These are phyloP conservation scores for Emys orbicularis DNA, from an alignment of 2,797 vertebrate genomes.

Conservation along the genomic window DNA sequence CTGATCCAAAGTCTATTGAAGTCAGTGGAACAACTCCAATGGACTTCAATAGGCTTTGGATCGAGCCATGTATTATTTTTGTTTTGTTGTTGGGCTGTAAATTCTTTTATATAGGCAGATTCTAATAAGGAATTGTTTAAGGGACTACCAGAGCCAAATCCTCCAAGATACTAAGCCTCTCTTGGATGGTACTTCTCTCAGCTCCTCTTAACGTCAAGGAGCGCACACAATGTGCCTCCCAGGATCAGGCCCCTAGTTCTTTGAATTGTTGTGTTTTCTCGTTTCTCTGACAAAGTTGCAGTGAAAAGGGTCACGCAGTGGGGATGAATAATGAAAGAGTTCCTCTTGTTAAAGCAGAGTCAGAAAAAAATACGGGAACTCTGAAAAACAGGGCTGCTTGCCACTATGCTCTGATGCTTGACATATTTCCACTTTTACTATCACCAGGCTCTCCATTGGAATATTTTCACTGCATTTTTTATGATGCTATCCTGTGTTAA, in stretches of 20 bases:
- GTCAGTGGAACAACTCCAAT: not conserved
- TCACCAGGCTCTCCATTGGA: not conserved
- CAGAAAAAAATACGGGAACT: not conserved
- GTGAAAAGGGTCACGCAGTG: not conserved
- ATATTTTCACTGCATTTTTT: not conserved
- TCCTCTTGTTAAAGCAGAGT: rapidly evolving
- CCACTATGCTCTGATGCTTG: rapidly evolving
- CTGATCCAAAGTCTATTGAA: not conserved
- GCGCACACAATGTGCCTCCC: rapidly evolving
- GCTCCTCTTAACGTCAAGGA: rapidly evolving
- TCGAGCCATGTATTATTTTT: not conserved
- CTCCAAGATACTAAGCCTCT: not conserved
- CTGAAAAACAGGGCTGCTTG: not conserved
- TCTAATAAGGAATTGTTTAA: not conserved
- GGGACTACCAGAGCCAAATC: not conserved
- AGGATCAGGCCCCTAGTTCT: rapidly evolving
- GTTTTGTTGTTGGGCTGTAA: not conserved
- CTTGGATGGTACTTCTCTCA: not conserved
- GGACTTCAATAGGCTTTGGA: not conserved
- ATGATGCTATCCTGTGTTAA: not conserved
- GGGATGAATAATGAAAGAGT: not conserved
- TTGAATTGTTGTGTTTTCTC: rapidly evolving
- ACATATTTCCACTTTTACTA: not conserved
- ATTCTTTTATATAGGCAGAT: not conserved
- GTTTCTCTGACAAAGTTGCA: not conserved